phyloP scores from a whole-genome alignment of 2,888 invertebrate genomes.

The Melolontha melolontha region DNA sequence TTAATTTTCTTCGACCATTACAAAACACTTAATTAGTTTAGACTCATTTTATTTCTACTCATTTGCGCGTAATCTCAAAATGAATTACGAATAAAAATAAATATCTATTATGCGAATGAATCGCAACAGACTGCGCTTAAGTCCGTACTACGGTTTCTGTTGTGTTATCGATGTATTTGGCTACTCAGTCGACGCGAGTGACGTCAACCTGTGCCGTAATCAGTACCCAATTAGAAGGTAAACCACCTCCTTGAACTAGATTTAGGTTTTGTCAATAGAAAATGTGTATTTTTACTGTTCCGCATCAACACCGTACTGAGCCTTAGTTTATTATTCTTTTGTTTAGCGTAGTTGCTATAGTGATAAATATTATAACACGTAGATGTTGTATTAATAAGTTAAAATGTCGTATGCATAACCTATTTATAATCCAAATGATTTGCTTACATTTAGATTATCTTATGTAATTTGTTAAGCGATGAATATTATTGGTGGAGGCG shows the following conservation, averaged over 20 bases:
- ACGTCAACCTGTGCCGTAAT: slow-evolving; percentile 53
- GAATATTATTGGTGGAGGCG: too few relatives aligned
- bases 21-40: too few relatives aligned
- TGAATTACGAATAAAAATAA: too few relatives aligned
- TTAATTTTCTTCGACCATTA: too few relatives aligned
- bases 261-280: slow-evolving; percentile 56
- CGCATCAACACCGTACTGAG: slow-evolving; percentile 41
- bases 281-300: slow-evolving; percentile 50
- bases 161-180: slow-evolving; percentile 34
- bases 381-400: background rate
- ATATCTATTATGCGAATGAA: slow-evolving; percentile 16
- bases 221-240: slow-evolving; percentile 54
- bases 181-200: slow-evolving; percentile 43
- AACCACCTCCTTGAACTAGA: slow-evolving; percentile 53
- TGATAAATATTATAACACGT: slow-evolving; percentile 23
- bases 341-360: slow-evolving; percentile 35
- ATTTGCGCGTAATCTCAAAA: too few relatives aligned
- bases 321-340: slow-evolving; percentile 19
- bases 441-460: too few relatives aligned
- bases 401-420: background rate
- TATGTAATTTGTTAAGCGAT: too few relatives aligned
- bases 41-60: too few relatives aligned
- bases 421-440: too few relatives aligned
- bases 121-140: slow-evolving; percentile 11
- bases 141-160: slow-evolving; percentile 34